Conservation (phyloP, 2,113 vertebrate species). For the Anarrhichthys ocellatus region DNA sequence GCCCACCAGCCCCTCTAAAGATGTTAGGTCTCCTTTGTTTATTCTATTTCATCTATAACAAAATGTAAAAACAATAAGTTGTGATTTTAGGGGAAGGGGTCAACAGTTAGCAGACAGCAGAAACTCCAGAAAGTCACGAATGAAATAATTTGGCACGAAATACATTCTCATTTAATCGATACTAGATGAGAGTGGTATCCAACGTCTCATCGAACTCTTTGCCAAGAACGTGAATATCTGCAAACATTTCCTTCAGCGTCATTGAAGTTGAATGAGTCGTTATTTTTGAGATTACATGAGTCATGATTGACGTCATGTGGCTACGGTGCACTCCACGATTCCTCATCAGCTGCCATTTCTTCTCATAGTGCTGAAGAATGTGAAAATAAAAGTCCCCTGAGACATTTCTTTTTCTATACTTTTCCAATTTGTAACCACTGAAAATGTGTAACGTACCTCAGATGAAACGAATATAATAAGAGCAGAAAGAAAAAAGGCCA, state of each 20-base stretch:
- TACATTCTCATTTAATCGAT: background rate
- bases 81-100: background rate
- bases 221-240: background rate
- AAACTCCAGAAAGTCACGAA: background rate
- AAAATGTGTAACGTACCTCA: background rate
- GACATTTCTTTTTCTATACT: constrained; percentile 20
- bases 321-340: constrained; percentile 36
- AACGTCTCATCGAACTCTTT: background rate
- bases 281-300: constrained; percentile 8
- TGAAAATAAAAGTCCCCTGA: constrained; percentile 42
- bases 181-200: background rate
- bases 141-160: background rate
- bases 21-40: background rate
- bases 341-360: constrained; percentile 51
- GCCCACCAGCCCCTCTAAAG: background rate
- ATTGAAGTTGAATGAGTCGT: background rate
- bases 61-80: background rate
- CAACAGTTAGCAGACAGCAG: background rate
- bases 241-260: background rate
- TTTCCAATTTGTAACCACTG: constrained; percentile 2
- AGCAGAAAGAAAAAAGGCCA: constrained; percentile 41
- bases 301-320: constrained; percentile 14
- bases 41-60: background rate
- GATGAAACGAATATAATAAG: constrained; percentile 13
- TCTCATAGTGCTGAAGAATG: constrained; percentile 52